These are phyloP conservation scores for Alauda arvensis DNA, from an alignment of 2,797 vertebrate genomes.

Conservation along the genomic window DNA sequence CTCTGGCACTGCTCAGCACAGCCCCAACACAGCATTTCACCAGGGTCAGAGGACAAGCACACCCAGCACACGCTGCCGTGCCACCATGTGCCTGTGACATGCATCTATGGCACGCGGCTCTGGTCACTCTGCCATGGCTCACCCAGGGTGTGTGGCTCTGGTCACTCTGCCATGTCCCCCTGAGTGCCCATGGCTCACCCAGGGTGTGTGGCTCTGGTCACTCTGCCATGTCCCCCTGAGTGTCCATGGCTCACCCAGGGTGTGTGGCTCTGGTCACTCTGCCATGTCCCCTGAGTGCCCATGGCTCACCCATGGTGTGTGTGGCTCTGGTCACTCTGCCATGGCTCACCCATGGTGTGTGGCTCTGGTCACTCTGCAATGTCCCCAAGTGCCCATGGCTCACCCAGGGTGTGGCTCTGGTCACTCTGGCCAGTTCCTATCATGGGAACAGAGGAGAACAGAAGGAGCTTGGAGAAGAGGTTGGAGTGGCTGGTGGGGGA, in stretches of 20 bases:
- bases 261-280: not conserved
- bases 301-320: not conserved
- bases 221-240: not conserved
- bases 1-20: accelerated
- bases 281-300: not conserved
- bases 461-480: not conserved
- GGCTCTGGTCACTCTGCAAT: not conserved
- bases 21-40: not conserved
- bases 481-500: not conserved
- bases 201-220: not conserved
- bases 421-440: not conserved
- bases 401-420: not conserved
- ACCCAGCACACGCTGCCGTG: accelerated
- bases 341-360: not conserved
- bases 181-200: not conserved
- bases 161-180: not conserved
- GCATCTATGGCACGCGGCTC: not conserved
- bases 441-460: not conserved
- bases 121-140: not conserved
- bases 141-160: not conserved
- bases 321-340: not conserved
- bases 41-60: not conserved
- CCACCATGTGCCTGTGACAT: not conserved
- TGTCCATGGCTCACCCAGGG: not conserved
- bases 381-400: not conserved